Evolutionary conservation across 2,888 invertebrate species (phyloP).

Genomic region (Caenorhabditis parvicauda): DNA sequence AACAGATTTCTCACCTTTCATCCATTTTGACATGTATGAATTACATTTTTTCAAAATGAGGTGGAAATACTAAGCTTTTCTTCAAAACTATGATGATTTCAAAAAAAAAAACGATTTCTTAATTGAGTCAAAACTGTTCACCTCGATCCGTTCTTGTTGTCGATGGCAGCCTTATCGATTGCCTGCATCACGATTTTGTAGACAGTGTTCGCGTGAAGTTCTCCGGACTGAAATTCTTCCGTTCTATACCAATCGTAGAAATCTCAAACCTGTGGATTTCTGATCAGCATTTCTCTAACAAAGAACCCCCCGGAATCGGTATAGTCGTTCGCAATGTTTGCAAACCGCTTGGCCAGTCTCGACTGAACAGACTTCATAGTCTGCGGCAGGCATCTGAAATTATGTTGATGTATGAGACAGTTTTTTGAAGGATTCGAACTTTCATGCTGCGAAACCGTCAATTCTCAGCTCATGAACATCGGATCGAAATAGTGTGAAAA

Average conservation of each 20-base stretch:
- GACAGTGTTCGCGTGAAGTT: constrained; percentile 17
- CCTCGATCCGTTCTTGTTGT: neutral
- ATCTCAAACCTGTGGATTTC: constrained; percentile 30
- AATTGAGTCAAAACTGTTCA: neutral
- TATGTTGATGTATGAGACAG: neutral
- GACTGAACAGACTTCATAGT: constrained; percentile 25
- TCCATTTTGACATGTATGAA: too few species aligned
- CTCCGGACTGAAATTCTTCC: constrained; percentile 25
- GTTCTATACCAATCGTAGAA: too few species aligned
- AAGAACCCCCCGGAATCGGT: constrained; percentile 22
- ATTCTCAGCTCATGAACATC: too few species aligned
- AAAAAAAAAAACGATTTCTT: neutral
- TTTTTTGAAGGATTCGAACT: too few species aligned
- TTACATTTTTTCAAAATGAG: too few species aligned
- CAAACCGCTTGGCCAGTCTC: constrained; percentile 27
- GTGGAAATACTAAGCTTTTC: neutral
- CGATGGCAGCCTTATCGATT: constrained; percentile 19
- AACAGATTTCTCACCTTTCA: too few species aligned
- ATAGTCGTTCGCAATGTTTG: constrained; percentile 20
- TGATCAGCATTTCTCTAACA: constrained; percentile 25
- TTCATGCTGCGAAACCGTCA: too few species aligned
- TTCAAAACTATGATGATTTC: too few species aligned
- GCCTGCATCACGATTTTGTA: constrained; percentile 12
- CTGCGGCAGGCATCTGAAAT: constrained; percentile 18
- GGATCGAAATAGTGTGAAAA: too few species aligned